Evolutionary conservation across 2,113 vertebrate species (phyloP).

Genomic region (Anhinga anhinga): DNA sequence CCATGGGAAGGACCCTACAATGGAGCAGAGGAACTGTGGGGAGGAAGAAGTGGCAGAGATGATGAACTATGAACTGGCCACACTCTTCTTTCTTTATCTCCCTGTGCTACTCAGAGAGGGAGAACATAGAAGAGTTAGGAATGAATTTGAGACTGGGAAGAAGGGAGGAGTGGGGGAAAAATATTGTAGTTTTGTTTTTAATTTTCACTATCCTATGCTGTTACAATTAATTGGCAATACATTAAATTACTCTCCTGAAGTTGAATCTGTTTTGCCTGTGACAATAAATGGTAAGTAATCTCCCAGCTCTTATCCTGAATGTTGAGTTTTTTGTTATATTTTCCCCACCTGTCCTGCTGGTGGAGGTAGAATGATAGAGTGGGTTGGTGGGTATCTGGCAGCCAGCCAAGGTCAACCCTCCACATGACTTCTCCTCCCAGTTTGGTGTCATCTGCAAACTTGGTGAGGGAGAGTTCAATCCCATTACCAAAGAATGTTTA

Average conservation of each 20-base stretch:
- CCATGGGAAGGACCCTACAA: not conserved
- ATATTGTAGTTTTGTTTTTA: not conserved
- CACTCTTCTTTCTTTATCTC: not conserved
- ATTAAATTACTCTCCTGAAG: not conserved
- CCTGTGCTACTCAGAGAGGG: not conserved
- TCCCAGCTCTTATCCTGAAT: not conserved
- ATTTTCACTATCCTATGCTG: not conserved
- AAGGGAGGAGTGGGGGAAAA: not conserved
- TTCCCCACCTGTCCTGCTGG: not conserved
- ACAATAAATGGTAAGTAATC: not conserved
- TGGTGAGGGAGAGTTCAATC: not conserved
- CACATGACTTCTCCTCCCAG: not conserved
- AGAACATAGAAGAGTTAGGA: not conserved
- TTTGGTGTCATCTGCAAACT: not conserved
- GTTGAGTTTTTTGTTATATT: rapidly evolving
- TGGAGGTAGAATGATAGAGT: not conserved
- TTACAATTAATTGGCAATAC: not conserved
- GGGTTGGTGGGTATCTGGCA: not conserved
- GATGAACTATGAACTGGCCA: not conserved
- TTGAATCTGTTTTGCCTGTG: not conserved
- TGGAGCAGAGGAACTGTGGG: not conserved
- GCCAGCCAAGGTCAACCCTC: not conserved
- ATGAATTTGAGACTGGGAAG: not conserved
- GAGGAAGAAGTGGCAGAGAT: not conserved
- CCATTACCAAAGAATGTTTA: not conserved